phyloP scores from a whole-genome alignment of 2,797 vertebrate genomes.

The Catharus ustulatus region DNA sequence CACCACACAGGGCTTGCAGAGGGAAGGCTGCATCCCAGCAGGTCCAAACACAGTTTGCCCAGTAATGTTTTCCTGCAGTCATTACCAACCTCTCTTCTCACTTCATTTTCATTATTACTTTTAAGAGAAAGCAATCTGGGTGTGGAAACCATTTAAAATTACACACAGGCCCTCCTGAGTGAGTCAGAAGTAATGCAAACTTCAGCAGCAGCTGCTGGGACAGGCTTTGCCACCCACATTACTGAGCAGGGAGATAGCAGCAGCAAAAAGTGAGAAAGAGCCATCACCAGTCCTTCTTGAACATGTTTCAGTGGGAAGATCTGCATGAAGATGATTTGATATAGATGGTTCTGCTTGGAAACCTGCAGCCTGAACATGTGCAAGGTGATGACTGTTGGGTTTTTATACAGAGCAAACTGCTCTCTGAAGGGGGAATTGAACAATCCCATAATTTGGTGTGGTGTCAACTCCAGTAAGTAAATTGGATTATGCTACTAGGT shows the following conservation, averaged over 20 bases:
- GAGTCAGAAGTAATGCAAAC: slow-evolving; percentile 75
- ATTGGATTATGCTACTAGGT: neutral
- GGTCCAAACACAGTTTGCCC: neutral
- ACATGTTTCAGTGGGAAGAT: neutral
- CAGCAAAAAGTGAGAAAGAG: neutral
- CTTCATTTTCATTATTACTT: slow-evolving; percentile 18
- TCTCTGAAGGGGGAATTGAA: neutral
- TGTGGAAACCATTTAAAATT: slow-evolving; percentile 62
- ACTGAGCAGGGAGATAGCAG: slow-evolving; percentile 33
- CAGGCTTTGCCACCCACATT: slow-evolving; percentile 40
- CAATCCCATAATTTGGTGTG: neutral
- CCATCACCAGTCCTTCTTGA: neutral
- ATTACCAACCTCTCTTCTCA: neutral
- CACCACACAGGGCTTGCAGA: neutral
- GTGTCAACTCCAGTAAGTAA: neutral
- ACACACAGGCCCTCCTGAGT: slow-evolving; percentile 63
- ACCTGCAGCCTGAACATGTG: neutral
- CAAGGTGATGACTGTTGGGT: neutral
- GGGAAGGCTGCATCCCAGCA: neutral
- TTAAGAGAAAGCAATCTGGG: slow-evolving; percentile 47
- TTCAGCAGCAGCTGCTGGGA: slow-evolving; percentile 60
- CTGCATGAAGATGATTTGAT: neutral
- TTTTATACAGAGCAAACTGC: neutral
- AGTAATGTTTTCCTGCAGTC: neutral
- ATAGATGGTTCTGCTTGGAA: neutral